Percentiles rank a stretch among this genome's conserved stretches.
phyloP scores from a whole-genome alignment of 2,113 vertebrate genomes.

The Leptobrachium leishanense region DNA sequence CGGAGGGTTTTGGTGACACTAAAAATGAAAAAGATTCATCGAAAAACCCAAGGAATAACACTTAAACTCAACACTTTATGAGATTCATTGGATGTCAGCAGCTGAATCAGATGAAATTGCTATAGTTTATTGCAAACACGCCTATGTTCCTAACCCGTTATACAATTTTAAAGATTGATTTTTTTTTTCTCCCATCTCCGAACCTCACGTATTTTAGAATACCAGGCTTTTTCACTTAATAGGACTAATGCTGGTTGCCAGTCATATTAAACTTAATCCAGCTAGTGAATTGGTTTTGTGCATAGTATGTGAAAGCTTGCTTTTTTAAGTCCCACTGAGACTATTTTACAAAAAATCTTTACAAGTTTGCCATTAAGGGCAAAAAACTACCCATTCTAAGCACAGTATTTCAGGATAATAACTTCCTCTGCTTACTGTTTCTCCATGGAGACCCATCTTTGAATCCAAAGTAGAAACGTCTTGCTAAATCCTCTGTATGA shows the following conservation, averaged over 20 bases:
- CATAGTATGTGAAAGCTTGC: conserved; percentile 64
- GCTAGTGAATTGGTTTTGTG: conserved; percentile 65
- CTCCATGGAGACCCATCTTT: conserved; percentile 52
- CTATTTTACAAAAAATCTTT: conserved; percentile 63
- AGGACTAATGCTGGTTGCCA: conserved; percentile 57
- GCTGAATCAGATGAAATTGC: conserved; percentile 66
- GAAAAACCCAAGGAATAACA: conserved; percentile 62
- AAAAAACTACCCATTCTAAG: conserved; percentile 53
- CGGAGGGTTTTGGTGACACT: conserved; percentile 62
- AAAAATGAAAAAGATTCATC: conserved; percentile 63
- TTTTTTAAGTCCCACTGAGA: conserved; percentile 60
- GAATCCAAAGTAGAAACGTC: conserved; percentile 50
- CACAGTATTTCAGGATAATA: conserved; percentile 60
- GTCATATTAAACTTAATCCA: conserved; percentile 70
- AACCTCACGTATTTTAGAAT: conserved; percentile 57
- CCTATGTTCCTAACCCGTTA: conserved; percentile 61
- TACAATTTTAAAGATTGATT: conserved; percentile 63
- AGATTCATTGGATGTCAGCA: conserved; percentile 59
- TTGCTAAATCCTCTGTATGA: conserved; percentile 49
- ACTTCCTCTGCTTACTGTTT: conserved; percentile 50
- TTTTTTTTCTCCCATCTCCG: conserved; percentile 49
- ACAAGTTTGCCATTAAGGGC: conserved; percentile 59
- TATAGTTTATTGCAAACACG: conserved; percentile 63
- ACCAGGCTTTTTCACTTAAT: conserved; percentile 61
- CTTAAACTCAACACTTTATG: conserved; percentile 57